These are phyloP conservation scores for Neoarius graeffei DNA, from an alignment of 2,113 vertebrate genomes.

Conservation along the genomic window DNA sequence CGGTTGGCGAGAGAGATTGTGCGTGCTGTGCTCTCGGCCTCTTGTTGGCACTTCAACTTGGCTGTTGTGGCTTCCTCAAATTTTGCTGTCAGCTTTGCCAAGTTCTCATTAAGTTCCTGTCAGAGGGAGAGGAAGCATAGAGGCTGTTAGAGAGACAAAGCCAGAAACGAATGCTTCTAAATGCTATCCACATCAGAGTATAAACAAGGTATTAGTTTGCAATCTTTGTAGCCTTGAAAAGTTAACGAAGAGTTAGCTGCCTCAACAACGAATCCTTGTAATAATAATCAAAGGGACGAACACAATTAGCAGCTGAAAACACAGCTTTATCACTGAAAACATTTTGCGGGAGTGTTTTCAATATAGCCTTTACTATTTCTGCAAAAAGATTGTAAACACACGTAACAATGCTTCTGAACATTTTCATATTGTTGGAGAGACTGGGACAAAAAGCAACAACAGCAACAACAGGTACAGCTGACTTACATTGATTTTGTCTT, in stretches of 20 bases:
- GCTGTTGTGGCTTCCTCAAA: conserved; percentile 90
- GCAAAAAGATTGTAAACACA: background rate
- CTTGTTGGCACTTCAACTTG: conserved; percentile 89
- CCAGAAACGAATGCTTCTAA: conserved; percentile 45
- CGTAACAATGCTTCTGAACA: conserved; percentile 11
- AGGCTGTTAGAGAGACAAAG: conserved; percentile 26
- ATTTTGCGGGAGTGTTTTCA: background rate
- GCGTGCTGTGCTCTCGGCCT: conserved; percentile 82
- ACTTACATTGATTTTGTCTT: conserved; percentile 86
- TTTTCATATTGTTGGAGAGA: background rate
- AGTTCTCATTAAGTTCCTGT: conserved; percentile 83
- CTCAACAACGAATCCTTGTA: conserved; percentile 63
- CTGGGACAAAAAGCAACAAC: background rate
- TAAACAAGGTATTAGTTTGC: conserved; percentile 48
- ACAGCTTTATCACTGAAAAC: background rate
- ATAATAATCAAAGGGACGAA: conserved; percentile 71
- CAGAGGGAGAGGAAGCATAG: conserved; percentile 38
- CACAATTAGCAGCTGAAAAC: conserved; percentile 66
- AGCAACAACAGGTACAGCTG: background rate
- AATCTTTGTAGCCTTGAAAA: conserved; percentile 50
- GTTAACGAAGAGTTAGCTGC: conserved; percentile 57
- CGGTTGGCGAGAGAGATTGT: conserved; percentile 92
- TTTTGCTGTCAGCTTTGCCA: conserved; percentile 84
- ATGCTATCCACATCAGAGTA: conserved; percentile 39
- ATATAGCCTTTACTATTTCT: background rate